Base-by-base conservation (phyloP, 2,888 invertebrate genomes). In the Ischnura elegans region DNA sequence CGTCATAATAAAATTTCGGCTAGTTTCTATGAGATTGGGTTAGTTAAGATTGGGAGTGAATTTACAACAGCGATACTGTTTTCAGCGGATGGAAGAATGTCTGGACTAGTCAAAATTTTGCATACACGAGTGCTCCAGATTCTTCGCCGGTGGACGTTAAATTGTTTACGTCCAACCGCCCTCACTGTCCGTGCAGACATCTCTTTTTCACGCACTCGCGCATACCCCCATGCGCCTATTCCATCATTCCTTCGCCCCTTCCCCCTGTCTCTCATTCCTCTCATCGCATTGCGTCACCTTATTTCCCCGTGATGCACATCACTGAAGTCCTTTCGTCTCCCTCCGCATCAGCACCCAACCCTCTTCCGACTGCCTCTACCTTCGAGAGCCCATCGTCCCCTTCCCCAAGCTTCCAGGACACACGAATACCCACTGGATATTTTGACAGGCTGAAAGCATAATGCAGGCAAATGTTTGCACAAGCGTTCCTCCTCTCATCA, bases 401-500 rank as follows among this genome's bases (percentile, higher is more conserved):
- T 36, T n/a, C n/a, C n/a, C n/a, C n/a, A n/a, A n/a, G 76, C 36
- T 36, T 13, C 76, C 76, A 8, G 29, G 76, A 76, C 76, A 36
- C 76, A 29, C 76, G 13, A 76, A 76, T 76, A 36, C 76, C 76
- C 76, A 0, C 29, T 76, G 76, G 36, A 76, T 76, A 76, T 76
- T 76, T 76, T 76, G 76, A 76, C 76, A 76, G 36, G 76, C 76
- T 76, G 76, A 76, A 76, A 76, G 76, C 76, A 76, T 76, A 76
- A 76, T 76, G 76, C 76, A 76, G 29, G 76, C 76, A 76, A 76
- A 76, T 76, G 76, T 76, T 76, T 76, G 76, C 76, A n/a, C 76
- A 36, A 76, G 76, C 76, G 76, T 76, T 76, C 36, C 76, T 76
- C 16, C 76, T 76, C 76, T 76, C 76, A 76, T 76, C 76, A 29